Evolutionary conservation across 2,888 invertebrate genomes (phyloP).

Genomic region (Physocephala rufipes): DNA sequence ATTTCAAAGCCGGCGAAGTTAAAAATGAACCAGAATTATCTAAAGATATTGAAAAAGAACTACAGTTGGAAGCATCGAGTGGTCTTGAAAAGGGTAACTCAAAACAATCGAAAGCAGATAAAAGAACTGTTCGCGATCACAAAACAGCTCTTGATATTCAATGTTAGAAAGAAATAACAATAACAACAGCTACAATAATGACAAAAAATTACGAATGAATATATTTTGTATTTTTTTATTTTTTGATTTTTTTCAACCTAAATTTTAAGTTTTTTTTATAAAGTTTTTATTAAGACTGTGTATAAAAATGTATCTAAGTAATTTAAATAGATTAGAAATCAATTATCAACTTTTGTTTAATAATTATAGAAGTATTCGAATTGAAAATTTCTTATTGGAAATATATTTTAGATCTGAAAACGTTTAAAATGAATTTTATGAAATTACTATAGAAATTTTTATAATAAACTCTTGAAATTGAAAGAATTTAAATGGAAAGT

Average conservation of each 20-base stretch:
- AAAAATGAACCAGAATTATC: constrained; percentile 17
- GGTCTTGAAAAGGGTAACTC: not conserved
- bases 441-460: not conserved
- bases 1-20: constrained; percentile 54
- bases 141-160: constrained; percentile 27
- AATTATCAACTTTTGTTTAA: too few relatives aligned
- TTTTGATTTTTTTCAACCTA: constrained; percentile 1
- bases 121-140: constrained; percentile 15
- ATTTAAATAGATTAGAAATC: too few relatives aligned
- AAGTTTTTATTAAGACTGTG: not conserved
- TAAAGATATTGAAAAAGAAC: not conserved
- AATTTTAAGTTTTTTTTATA: not conserved
- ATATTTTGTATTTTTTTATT: not conserved
- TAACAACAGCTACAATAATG: too few relatives aligned
- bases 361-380: too few relatives aligned
- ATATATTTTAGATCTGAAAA: too few relatives aligned
- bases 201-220: not conserved
- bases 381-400: too few relatives aligned
- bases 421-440: too few relatives aligned
- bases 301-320: constrained; percentile 1
- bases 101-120: constrained; percentile 15
- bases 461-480: not conserved
- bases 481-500: too few relatives aligned
- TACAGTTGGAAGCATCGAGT: constrained; percentile 9
- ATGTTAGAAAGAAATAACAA: constrained; percentile 20